These are phyloP conservation scores for Drosophila melanosoma DNA, from an alignment of 2,888 invertebrate genomes.

Conservation along the genomic window DNA sequence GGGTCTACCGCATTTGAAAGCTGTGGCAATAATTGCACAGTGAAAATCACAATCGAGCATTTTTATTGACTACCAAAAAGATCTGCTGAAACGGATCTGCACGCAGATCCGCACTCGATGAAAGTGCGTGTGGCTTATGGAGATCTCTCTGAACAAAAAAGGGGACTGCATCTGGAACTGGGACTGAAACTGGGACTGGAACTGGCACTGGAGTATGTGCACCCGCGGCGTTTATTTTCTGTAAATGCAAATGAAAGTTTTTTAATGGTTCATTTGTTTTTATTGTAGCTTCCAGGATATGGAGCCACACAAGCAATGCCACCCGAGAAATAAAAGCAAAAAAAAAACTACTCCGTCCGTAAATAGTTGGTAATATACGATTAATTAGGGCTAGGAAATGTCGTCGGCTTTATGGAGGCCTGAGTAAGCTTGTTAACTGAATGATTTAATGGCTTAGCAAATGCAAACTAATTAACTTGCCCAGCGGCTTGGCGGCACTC, in stretches of 20 bases:
- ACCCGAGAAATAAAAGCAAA: conserved; percentile 31
- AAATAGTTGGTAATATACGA: conserved; percentile 1
- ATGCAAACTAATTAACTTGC: conserved; percentile 70
- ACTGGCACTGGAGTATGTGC: conserved; percentile 38
- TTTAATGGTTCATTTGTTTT: conserved; percentile 23
- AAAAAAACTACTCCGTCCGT: neutral
- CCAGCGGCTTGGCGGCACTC: conserved; percentile 38
- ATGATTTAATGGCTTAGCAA: conserved; percentile 42
- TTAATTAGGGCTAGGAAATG: conserved; percentile 15
- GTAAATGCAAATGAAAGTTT: conserved; percentile 66
- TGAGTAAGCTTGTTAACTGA: conserved; percentile 34
- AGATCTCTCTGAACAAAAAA: conserved; percentile 10
- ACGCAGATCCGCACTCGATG: conserved; percentile 49
- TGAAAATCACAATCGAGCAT: conserved; percentile 76
- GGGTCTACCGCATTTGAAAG: conserved; percentile 75
- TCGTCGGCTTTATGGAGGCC: conserved; percentile 5
- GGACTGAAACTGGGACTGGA: neutral
- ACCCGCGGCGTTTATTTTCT: conserved; percentile 64
- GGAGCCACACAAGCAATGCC: conserved; percentile 37
- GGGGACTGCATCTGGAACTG: conserved; percentile 16
- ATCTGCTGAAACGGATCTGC: conserved; percentile 55
- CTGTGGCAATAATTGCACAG: conserved; percentile 75
- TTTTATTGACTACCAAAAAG: conserved; percentile 59
- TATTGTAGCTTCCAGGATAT: conserved; percentile 41
- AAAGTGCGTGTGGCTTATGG: conserved; percentile 73